Conservation (phyloP, 1,140 invertebrate species). For the Drosophila nigrodunni region DNA sequence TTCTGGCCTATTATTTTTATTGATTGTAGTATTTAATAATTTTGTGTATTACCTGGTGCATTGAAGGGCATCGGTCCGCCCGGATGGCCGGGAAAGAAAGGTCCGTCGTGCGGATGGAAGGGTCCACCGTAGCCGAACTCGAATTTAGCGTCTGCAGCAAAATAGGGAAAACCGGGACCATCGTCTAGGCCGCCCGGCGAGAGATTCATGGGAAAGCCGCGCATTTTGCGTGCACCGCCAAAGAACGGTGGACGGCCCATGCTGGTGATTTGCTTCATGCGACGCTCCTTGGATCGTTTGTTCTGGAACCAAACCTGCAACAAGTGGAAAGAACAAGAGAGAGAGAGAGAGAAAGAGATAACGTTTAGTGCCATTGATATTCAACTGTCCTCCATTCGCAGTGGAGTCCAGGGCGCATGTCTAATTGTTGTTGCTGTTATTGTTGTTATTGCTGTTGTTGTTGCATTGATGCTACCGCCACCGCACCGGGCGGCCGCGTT, state of each 20-base stretch:
- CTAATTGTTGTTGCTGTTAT: slow-evolving; percentile 66
- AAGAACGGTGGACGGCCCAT: slow-evolving; percentile 96
- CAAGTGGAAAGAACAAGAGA: neutral
- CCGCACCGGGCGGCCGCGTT: slow-evolving; percentile 72
- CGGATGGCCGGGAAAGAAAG: slow-evolving; percentile 92
- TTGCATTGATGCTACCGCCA: slow-evolving; percentile 72
- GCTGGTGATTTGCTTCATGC: slow-evolving; percentile 95
- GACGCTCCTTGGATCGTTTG: slow-evolving; percentile 97
- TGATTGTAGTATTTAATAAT: neutral
- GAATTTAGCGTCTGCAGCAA: slow-evolving; percentile 93
- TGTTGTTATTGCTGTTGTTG: slow-evolving; percentile 35
- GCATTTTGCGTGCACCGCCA: slow-evolving; percentile 94
- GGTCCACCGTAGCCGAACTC: slow-evolving; percentile 95
- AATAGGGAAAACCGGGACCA: slow-evolving; percentile 93
- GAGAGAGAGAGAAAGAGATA: neutral
- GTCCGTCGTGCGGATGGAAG: slow-evolving; percentile 93
- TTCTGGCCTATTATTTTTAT: too few species aligned
- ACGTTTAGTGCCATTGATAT: slow-evolving; percentile 10
- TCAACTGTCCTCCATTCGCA: slow-evolving; percentile 1
- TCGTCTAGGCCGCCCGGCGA: slow-evolving; percentile 93
- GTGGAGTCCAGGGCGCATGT: slow-evolving; percentile 30
- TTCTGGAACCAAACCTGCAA: slow-evolving; percentile 99
- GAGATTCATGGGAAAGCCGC: slow-evolving; percentile 95
- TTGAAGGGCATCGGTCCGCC: slow-evolving; percentile 91
- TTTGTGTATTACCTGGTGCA: slow-evolving; percentile 87